Evolutionary conservation across 2,113 vertebrate genomes (phyloP).

Genomic region (Petroica traversi): DNA sequence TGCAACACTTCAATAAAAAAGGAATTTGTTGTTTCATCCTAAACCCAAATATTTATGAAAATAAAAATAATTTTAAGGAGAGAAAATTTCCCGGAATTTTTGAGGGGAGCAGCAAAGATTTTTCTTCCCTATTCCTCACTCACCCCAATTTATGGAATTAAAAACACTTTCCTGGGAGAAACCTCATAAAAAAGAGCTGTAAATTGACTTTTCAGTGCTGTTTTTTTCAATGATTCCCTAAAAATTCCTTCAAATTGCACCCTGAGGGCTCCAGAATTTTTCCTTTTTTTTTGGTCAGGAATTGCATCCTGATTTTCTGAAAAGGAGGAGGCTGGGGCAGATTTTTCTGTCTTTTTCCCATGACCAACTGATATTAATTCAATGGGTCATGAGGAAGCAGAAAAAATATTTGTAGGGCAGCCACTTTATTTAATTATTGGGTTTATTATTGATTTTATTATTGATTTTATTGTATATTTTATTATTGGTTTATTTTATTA

Average conservation of each 20-base stretch:
- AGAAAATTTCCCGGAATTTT: background rate
- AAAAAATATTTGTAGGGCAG: background rate
- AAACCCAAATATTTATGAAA: background rate
- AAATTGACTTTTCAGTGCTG: background rate
- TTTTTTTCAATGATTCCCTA: background rate
- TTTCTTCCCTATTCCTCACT: background rate
- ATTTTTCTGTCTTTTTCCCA: background rate
- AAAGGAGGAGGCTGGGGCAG: background rate
- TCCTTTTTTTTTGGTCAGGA: background rate
- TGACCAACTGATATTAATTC: background rate
- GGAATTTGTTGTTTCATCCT: background rate
- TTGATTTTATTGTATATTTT: too few relatives aligned
- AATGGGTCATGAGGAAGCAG: background rate
- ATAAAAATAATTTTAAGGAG: background rate
- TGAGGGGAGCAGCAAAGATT: background rate
- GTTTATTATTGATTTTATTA: too few relatives aligned
- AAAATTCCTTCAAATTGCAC: background rate
- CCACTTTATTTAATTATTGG: too few relatives aligned
- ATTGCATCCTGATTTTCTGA: background rate
- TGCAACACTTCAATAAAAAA: background rate
- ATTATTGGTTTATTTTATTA: too few relatives aligned
- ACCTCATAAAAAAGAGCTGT: background rate
- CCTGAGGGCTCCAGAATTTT: background rate
- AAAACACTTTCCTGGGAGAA: background rate
- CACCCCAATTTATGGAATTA: background rate